Evolutionary conservation across 1,140 invertebrate species (phyloP).

Genomic region (Hormaphis cornu): DNA sequence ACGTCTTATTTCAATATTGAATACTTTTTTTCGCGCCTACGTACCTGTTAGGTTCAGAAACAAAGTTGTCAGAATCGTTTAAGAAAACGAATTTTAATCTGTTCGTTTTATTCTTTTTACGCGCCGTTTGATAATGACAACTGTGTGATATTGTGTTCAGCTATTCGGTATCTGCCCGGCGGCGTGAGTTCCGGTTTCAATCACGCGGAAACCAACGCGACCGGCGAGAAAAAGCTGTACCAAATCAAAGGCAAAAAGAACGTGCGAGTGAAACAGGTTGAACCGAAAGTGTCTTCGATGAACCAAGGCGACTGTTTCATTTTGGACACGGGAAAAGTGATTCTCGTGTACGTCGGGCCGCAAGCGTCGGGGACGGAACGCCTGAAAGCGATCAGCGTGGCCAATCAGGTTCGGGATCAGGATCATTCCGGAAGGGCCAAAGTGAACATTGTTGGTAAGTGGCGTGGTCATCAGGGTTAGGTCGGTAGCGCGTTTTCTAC

Average conservation of each 20-base stretch:
- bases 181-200: slow-evolving; percentile 75
- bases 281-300: slow-evolving; percentile 64
- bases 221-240: slow-evolving; percentile 61
- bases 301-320: slow-evolving; percentile 88
- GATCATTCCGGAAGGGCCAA: slow-evolving; percentile 68
- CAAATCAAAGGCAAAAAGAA: slow-evolving; percentile 84
- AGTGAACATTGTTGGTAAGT: slow-evolving; percentile 61
- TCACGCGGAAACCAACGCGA: slow-evolving; percentile 65
- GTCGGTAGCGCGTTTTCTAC: too few relatives aligned
- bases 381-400: slow-evolving; percentile 64
- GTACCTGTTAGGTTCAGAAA: too few relatives aligned
- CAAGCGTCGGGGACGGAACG: slow-evolving; percentile 62
- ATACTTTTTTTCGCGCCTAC: too few relatives aligned
- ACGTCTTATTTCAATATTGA: too few relatives aligned
- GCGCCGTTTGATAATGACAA: neutral
- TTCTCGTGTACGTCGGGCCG: slow-evolving; percentile 67
- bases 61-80: too few relatives aligned
- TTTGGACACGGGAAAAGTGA: slow-evolving; percentile 64
- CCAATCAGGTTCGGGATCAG: slow-evolving; percentile 73
- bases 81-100: too few relatives aligned
- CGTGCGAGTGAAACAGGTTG: slow-evolving; percentile 65
- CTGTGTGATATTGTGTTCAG: slow-evolving; percentile 37
- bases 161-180: slow-evolving; percentile 67
- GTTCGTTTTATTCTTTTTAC: too few relatives aligned
- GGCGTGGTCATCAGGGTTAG: too few relatives aligned